Conservation (phyloP, 2,888 invertebrate species). For the Diadegma fenestrale region DNA sequence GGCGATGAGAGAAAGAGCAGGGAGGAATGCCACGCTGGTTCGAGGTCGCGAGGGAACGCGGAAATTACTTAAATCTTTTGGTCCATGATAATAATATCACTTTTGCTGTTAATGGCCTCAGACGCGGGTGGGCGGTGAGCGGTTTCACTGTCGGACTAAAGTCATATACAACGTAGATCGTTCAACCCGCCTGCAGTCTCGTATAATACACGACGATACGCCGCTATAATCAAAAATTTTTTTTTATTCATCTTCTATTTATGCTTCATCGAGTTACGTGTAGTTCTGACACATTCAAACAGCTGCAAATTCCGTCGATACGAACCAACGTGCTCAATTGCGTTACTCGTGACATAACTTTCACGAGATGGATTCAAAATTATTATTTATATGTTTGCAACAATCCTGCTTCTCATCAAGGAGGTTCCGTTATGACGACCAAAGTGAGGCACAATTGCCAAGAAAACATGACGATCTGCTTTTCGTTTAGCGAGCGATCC, state of each 20-base stretch:
- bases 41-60: slow-evolving; percentile 70
- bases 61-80: slow-evolving; percentile 80
- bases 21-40: slow-evolving; percentile 46
- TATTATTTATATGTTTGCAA: not conserved
- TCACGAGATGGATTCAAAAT: not conserved
- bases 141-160: slow-evolving; percentile 12
- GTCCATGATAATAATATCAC: slow-evolving; percentile 64
- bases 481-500: too few relatives aligned
- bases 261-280: not conserved
- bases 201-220: slow-evolving; percentile 10
- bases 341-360: not conserved
- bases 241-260: slow-evolving; percentile 18
- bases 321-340: not conserved
- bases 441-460: too few relatives aligned
- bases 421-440: too few relatives aligned
- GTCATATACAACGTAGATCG: slow-evolving; percentile 27
- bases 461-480: too few relatives aligned
- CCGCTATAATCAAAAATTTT: not conserved
- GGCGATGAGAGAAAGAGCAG: slow-evolving; percentile 41
- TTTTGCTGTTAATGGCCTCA: slow-evolving; percentile 76
- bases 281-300: not conserved
- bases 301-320: not conserved
- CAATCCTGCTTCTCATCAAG: not conserved
- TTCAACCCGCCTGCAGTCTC: slow-evolving; percentile 13
- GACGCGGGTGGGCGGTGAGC: slow-evolving; percentile 66